These are phyloP conservation scores for Neoitamus cyanurus DNA, from an alignment of 2,888 invertebrate genomes.

Conservation along the genomic window DNA sequence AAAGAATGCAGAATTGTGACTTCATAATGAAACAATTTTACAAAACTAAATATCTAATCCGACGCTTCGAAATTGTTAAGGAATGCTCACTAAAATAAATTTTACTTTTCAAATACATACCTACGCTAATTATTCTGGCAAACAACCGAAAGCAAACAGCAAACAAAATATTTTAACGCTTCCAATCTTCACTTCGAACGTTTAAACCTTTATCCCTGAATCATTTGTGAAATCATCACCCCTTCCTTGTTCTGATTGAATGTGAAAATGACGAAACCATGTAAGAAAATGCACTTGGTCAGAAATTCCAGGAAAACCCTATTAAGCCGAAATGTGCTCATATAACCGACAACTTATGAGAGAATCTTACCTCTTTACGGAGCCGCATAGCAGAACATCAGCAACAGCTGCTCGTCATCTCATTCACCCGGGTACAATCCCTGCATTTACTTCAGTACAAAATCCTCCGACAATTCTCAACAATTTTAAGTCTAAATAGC, in stretches of 20 bases:
- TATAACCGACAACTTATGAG: neutral
- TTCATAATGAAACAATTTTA: too few species aligned
- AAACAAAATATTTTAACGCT: neutral
- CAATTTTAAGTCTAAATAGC: slow-evolving; percentile 15
- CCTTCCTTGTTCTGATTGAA: neutral
- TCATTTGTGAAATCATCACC: neutral
- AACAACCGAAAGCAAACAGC: too few species aligned
- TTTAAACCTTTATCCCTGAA: neutral
- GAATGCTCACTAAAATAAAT: too few species aligned
- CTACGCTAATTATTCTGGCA: neutral
- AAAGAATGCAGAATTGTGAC: too few species aligned
- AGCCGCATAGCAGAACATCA: neutral
- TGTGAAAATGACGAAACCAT: neutral
- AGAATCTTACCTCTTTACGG: slow-evolving; percentile 8
- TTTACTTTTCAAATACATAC: too few species aligned
- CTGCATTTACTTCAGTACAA: neutral
- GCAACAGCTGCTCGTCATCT: neutral
- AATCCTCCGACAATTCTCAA: neutral
- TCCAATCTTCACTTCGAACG: neutral
- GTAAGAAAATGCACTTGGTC: slow-evolving; percentile 6
- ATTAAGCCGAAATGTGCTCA: neutral
- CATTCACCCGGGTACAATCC: neutral
- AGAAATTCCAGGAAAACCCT: slow-evolving; percentile 24
- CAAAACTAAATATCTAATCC: too few species aligned
- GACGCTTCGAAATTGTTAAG: too few species aligned